A percentile compares a stretch with the other conserved stretches of the same genome.
phyloP scores from a whole-genome alignment of 2,888 invertebrate genomes.

The Plagodis dolabraria region DNA sequence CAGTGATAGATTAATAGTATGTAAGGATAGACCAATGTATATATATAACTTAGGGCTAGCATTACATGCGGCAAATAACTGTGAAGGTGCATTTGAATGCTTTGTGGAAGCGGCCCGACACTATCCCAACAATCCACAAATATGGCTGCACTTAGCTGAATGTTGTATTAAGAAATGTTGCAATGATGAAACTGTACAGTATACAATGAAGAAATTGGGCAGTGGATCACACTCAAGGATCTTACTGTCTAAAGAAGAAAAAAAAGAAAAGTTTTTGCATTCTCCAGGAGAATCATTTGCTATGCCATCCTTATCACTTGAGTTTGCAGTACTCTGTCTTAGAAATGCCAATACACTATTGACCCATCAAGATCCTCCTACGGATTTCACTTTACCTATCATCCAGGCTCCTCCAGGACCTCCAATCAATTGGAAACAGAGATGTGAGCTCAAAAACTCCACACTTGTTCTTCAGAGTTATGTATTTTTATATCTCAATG shows the following conservation, averaged over 20 bases:
- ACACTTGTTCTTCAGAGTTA: conserved; percentile 93
- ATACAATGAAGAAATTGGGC: conserved; percentile 74
- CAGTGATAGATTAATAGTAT: conserved; percentile 68
- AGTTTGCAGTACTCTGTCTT: conserved; percentile 95
- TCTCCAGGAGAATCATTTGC: conserved; percentile 90
- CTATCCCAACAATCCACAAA: conserved; percentile 93
- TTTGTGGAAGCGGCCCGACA: conserved; percentile 93
- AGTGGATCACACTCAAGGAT: conserved; percentile 76
- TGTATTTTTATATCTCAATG: conserved; percentile 92
- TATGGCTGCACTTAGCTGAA: conserved; percentile 97
- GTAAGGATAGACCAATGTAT: conserved; percentile 85
- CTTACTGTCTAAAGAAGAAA: conserved; percentile 67
- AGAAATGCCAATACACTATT: conserved; percentile 92
- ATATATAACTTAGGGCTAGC: conserved; percentile 94
- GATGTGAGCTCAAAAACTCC: conserved; percentile 86
- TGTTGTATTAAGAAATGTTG: conserved; percentile 92
- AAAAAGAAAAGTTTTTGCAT: conserved; percentile 65
- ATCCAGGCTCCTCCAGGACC: conserved; percentile 86
- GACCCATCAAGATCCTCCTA: conserved; percentile 81
- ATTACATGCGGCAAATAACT: conserved; percentile 91
- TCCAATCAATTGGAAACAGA: conserved; percentile 85
- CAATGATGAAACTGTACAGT: conserved; percentile 79
- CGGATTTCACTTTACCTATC: conserved; percentile 58
- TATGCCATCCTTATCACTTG: conserved; percentile 93
- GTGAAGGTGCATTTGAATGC: conserved; percentile 95